A percentile compares a stretch with the other conserved stretches of the same genome.
These are phyloP conservation scores for Tholera decimalis DNA, from an alignment of 2,888 invertebrate species.

Conservation along the genomic window DNA sequence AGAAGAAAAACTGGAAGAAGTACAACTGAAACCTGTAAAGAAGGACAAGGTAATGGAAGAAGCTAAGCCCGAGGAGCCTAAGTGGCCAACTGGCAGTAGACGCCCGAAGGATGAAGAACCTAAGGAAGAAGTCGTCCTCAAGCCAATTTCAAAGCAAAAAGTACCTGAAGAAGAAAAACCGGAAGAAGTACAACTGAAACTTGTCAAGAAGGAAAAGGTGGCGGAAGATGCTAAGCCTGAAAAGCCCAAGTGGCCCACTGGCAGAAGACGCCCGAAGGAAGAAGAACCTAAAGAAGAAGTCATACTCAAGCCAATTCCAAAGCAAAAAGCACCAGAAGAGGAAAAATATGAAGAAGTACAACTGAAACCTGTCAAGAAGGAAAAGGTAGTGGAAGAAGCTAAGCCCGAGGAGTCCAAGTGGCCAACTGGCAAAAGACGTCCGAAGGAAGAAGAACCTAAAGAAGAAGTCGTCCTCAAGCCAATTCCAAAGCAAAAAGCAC, in stretches of 20 bases:
- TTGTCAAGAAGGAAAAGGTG: neutral
- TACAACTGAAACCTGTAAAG: constrained; percentile 13
- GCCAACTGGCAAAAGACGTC: constrained; percentile 6
- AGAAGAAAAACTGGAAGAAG: constrained; percentile 22
- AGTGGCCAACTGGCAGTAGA: constrained; percentile 26
- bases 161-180: neutral
- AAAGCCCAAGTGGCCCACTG: constrained; percentile 69
- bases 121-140: constrained; percentile 9
- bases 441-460: constrained; percentile 6
- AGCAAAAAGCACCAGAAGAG: constrained; percentile 1
- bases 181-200: neutral
- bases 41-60: constrained; percentile 28
- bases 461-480: constrained; percentile 7
- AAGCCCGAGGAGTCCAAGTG: constrained; percentile 55
- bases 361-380: constrained; percentile 78
- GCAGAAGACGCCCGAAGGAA: constrained; percentile 67
- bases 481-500: neutral
- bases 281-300: constrained; percentile 12
- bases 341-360: constrained; percentile 70
- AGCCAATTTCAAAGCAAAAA: constrained; percentile 8
- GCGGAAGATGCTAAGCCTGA: constrained; percentile 14
- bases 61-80: constrained; percentile 19
- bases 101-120: constrained; percentile 16
- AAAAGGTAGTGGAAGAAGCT: constrained; percentile 75
- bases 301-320: constrained; percentile 37